phyloP scores from a whole-genome alignment of 2,113 vertebrate genomes.

The Crotalus helleri region DNA sequence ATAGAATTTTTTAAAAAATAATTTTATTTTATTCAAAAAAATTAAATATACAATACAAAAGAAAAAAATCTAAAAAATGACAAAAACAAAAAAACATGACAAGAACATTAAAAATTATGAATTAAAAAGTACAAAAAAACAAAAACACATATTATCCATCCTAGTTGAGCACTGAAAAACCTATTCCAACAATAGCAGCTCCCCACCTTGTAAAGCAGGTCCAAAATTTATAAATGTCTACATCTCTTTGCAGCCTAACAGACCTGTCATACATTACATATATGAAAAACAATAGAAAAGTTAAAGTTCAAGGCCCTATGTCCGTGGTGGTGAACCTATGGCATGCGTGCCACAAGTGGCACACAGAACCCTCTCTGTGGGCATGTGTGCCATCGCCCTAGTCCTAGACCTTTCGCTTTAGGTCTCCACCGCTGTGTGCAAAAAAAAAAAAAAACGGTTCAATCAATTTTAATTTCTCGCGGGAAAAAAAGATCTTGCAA shows the following conservation, averaged over 20 bases:
- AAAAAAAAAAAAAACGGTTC: too few relatives aligned
- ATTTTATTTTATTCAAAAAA: neutral
- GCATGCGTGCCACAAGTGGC: too few relatives aligned
- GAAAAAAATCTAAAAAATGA: neutral
- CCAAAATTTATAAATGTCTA: neutral
- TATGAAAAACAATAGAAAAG: neutral
- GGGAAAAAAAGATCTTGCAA: too few relatives aligned
- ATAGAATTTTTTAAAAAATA: neutral
- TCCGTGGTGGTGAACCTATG: too few relatives aligned
- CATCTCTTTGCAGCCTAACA: neutral
- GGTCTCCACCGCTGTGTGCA: too few relatives aligned
- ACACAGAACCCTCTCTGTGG: too few relatives aligned
- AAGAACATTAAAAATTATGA: neutral
- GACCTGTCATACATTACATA: neutral
- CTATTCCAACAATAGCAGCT: neutral
- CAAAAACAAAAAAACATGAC: neutral
- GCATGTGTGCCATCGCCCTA: too few relatives aligned
- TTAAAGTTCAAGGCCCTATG: neutral
- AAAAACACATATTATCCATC: neutral
- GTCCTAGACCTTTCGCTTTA: too few relatives aligned
- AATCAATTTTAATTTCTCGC: too few relatives aligned
- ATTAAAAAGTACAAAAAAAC: neutral
- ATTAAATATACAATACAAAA: neutral
- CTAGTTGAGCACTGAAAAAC: neutral
- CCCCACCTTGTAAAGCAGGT: neutral